Evolutionary conservation across 2,113 vertebrate species (phyloP), one percentile per base, ranked within the genome.

Genomic region (Hemicordylus capensis): DNA sequence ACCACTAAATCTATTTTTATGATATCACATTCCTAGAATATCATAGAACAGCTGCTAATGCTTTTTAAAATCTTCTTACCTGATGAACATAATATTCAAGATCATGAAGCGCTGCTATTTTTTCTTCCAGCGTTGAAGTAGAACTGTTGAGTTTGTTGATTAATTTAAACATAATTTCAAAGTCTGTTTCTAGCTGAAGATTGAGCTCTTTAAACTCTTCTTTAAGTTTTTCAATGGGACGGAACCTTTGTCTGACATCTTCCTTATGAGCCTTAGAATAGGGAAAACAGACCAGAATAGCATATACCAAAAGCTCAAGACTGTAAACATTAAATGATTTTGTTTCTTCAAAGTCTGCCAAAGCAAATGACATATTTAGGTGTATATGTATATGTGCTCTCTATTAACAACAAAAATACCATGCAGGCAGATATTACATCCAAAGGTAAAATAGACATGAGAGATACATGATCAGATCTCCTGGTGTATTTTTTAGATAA

Each of bases 41-140:
- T 82, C 73, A 81, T 87, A 90, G 0, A 3, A 61, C 26, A 86
- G 81, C 87, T 89, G 86, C 85, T 64, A 81, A 90, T 1, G 34
- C 58, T 51, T 84, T 92, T 89, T 34, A 73, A 44, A 12, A 44
- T 8, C n/a, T 67, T 58, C 85, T 91, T 90, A 99, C 98, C 98
- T 99, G 98, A 92, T 99, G 98, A 83, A 99, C 98, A 81, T 99
- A 97, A 90, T 99, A 99, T 84, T 99, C 98, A 1, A 99, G 97
- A 91, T 99, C 98, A 67, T 95, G 95, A 90, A 99, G 97, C 0
- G 98, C 96, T 0, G 92, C 95, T 56, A 98, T 93, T 89, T 95
- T 97, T 84, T 98, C 97, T 73, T 98, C 97, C 72, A 96, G 91
- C 0, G 97, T 97, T 6, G 95, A 95, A 86, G 78, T 93, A 84